These are phyloP conservation scores for Diplogasteroides magnus DNA, from an alignment of 1,140 invertebrate species.

Conservation along the genomic window DNA sequence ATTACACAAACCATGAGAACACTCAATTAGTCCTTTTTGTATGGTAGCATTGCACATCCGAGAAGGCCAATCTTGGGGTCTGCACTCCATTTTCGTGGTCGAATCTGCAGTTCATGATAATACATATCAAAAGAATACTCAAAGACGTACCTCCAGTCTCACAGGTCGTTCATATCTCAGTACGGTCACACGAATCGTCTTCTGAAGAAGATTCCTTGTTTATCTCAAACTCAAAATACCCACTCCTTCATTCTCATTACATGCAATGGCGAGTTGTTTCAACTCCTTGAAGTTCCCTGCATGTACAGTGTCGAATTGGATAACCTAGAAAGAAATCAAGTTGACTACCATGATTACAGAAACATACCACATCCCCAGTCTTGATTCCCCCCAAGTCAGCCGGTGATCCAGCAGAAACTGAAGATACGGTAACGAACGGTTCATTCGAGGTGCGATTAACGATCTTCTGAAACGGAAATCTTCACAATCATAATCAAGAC, in stretches of 20 bases:
- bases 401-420: constrained; percentile 13
- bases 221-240: constrained; percentile 10
- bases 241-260: constrained; percentile 10
- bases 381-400: constrained; percentile 22
- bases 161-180: constrained; percentile 20
- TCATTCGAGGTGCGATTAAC: constrained; percentile 27
- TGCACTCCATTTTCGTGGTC: constrained; percentile 17
- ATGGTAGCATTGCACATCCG: constrained; percentile 16
- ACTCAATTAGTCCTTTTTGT: too few relatives aligned
- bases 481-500: too few relatives aligned
- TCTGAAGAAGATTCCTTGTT: constrained; percentile 13
- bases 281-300: constrained; percentile 14
- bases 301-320: constrained; percentile 24
- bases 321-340: background rate
- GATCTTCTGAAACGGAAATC: constrained; percentile 14
- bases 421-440: constrained; percentile 17
- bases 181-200: constrained; percentile 23
- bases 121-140: background rate
- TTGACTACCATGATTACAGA: background rate
- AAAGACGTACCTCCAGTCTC: constrained; percentile 4
- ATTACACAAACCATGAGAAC: too few relatives aligned
- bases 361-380: constrained; percentile 11
- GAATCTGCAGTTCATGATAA: background rate
- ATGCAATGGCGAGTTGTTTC: constrained; percentile 12
- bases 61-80: constrained; percentile 12